Evolutionary conservation across 2,888 invertebrate species (phyloP), one percentile per base, ranked within the genome.

Genomic region (Anthoptus insignis): DNA sequence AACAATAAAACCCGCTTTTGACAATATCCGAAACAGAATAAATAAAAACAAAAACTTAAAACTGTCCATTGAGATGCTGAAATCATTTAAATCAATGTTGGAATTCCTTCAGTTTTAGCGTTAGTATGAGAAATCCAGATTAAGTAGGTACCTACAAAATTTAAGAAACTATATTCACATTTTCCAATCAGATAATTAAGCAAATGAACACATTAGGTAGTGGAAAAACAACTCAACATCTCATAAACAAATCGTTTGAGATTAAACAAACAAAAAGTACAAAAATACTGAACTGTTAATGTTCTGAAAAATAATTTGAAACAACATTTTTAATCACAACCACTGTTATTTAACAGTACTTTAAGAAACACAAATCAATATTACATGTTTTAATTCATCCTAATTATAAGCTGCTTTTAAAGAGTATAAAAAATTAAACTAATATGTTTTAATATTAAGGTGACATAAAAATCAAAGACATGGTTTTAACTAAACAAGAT

Each of bases 321-420:
- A 73, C 68, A 60, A 53, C 53, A 69, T 77, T 72, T 71, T 64
- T 73, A 74, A 77, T 83, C 84, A 84, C 83, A 84, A 84, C 82
- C 82, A 66, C 67, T 68, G 77, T 70, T 71, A 13, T 73, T 75
- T 76, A 80, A 81, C 77, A 78, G 77, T 27, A 60, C 37, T 71
- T 59, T 69, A 69, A 77, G 74, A 69, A 75, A 73, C 69, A 73
- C 45, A 53, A 53, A 66, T 59, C 64, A 64, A 54, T 34, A 59
- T 67, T 70, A 66, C 49, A 67, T 61, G 34, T 39, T 42, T 42
- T 21, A 59, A 60, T 47, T 61, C 52, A 37, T 59, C 37, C 42
- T 59, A 57, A 16, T 65, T 72, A 70, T 71, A 71, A 72, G 75
- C 78, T 73, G 79, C 76, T 79, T 73, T 70, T 47, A 47, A 52